Conservation (phyloP, 1,140 invertebrate genomes). For the Ceratosolen solmsi region DNA sequence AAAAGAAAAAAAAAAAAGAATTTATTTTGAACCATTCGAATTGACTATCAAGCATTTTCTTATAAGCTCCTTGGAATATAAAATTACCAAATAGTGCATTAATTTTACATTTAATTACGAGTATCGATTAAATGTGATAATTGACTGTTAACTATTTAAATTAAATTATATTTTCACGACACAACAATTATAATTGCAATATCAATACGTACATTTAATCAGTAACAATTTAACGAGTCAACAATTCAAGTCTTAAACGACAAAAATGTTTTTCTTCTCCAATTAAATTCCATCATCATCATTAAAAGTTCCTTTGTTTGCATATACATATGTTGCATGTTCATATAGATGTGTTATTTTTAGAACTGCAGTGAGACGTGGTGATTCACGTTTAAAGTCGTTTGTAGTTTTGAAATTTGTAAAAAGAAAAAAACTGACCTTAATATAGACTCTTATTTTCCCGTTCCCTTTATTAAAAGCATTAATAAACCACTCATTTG, state of each 20-base stretch:
- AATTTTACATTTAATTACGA: no score
- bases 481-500: not conserved
- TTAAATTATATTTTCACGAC: not conserved
- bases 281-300: constrained; percentile 46
- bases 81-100: no score
- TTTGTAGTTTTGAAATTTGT: constrained; percentile 37
- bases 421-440: constrained; percentile 13
- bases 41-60: no score
- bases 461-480: not conserved
- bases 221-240: constrained; percentile 9
- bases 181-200: not conserved
- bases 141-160: not conserved
- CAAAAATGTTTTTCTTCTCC: constrained; percentile 33
- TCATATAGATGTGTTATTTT: constrained; percentile 37
- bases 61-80: no score
- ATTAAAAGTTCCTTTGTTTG: constrained; percentile 44
- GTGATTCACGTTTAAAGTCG: constrained; percentile 31
- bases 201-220: not conserved
- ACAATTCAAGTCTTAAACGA: constrained; percentile 10
- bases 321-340: constrained; percentile 6
- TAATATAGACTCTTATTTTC: constrained; percentile 1
- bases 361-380: constrained; percentile 27
- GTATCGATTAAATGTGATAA: not conserved
- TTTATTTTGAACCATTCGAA: no score
- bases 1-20: no score